These are phyloP conservation scores for Sarcophaga bullata DNA, from an alignment of 1,140 invertebrate species.

Conservation along the genomic window DNA sequence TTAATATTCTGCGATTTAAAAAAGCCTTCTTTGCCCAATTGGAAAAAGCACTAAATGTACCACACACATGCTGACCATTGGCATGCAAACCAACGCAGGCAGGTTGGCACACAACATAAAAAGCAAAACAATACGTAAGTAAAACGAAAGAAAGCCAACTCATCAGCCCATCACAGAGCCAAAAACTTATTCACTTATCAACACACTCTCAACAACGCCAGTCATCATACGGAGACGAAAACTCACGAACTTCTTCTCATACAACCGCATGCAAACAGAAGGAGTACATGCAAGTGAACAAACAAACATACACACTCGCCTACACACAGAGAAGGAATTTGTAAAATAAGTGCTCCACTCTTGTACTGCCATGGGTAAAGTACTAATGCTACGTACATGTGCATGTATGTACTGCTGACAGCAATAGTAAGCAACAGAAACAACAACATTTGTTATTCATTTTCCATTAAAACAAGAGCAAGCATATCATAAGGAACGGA, in stretches of 20 bases:
- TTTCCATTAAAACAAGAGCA: too few relatives aligned
- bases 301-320: neutral
- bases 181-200: slow-evolving; percentile 3
- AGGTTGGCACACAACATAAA: too few relatives aligned
- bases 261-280: too few relatives aligned
- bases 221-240: neutral
- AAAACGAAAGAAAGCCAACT: neutral
- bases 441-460: neutral
- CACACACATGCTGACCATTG: too few relatives aligned
- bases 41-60: too few relatives aligned
- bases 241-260: too few relatives aligned
- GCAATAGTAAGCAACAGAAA: neutral
- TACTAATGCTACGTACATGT: neutral
- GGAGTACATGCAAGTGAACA: neutral
- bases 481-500: too few relatives aligned
- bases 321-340: slow-evolving; percentile 17
- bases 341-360: slow-evolving; percentile 39
- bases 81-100: too few relatives aligned
- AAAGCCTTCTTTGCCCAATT: too few relatives aligned
- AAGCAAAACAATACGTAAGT: too few relatives aligned
- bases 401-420: neutral
- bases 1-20: too few relatives aligned
- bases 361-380: slow-evolving; percentile 37
- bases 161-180: neutral
- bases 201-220: neutral